A percentile compares a stretch with the other conserved stretches of the same genome.
phyloP scores from a whole-genome alignment of 2,113 vertebrate genomes.

The Macrotis lagotis region DNA sequence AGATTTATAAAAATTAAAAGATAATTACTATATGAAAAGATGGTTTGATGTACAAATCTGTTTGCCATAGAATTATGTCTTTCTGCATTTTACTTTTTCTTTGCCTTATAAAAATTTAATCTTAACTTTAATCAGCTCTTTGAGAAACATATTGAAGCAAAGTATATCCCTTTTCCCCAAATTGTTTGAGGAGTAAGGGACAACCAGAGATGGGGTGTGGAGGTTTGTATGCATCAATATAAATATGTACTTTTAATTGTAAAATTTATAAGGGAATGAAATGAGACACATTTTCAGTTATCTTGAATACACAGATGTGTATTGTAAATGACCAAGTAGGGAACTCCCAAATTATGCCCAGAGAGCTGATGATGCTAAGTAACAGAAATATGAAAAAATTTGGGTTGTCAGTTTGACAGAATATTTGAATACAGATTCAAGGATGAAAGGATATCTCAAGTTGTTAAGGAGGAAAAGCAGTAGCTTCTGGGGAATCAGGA shows the following conservation, averaged over 20 bases:
- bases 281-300: neutral
- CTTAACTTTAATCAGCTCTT: constrained; percentile 34
- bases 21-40: constrained; percentile 16
- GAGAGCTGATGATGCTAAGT: constrained; percentile 6
- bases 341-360: constrained; percentile 34
- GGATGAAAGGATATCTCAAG: neutral
- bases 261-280: constrained; percentile 19
- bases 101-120: neutral
- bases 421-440: neutral
- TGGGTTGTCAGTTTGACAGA: neutral
- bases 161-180: neutral
- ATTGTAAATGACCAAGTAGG: neutral
- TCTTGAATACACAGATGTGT: neutral
- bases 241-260: constrained; percentile 31
- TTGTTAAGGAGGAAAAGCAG: neutral
- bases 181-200: constrained; percentile 47
- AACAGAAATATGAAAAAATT: constrained; percentile 7
- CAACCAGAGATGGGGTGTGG: neutral
- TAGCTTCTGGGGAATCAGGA: neutral
- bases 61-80: constrained; percentile 13
- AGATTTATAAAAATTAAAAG: constrained; percentile 14
- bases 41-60: constrained; percentile 18
- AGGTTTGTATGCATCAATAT: constrained; percentile 46
- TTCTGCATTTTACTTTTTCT: constrained; percentile 1
- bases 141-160: constrained; percentile 9